Evolutionary conservation across 2,113 vertebrate species (phyloP), one percentile per base, ranked within the genome.

Genomic region (Chamaetylas fuelleborni): DNA sequence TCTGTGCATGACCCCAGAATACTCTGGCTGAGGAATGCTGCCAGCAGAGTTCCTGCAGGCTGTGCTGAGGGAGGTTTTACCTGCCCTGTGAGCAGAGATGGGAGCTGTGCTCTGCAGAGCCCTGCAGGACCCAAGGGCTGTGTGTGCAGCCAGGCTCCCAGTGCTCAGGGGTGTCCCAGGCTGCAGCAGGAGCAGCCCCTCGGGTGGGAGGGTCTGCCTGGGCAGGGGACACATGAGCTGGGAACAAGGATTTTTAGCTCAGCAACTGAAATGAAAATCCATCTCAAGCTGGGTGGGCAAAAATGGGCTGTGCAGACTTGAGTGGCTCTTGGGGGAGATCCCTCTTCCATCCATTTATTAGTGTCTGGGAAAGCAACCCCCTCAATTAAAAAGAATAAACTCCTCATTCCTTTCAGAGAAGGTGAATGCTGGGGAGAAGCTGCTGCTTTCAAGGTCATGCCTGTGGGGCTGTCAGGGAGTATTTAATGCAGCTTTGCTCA

Each of bases 11-110:
- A 50, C 34, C 81, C 43, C 51, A 26, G 12, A 70, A 34, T 5
- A 0, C 40, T 79, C 25, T 20, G 24, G 36, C 11, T 23, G 74
- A 57, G 72, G 56, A 91, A 2, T 40, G 96, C 92, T 94, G 92
- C 57, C 73, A 12, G 77, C 50, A 69, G 36, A 66, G 13, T 40
- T 67, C 43, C 70, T 15, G 38, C 82, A 42, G 81, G 54, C 81
- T 51, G 71, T 69, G 91, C 86, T 58, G 15, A 11, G 65, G 58
- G 84, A 86, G 81, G 81, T 17, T 94, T 64, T 71, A 28, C 60
- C 26, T 94, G 92, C 93, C 34, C 89, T 19, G 64, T 43, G 40
- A 74, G 95, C 96, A 87, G 47, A 87, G 93, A 7, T 26, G 56
- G 76, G 56, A 43, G 51, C 77, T 40, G 29, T 7, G 81, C 24